Conservation (phyloP, 37 sponge, comb jelly and placozoan genomes). For the Hormiphora californensis region DNA sequence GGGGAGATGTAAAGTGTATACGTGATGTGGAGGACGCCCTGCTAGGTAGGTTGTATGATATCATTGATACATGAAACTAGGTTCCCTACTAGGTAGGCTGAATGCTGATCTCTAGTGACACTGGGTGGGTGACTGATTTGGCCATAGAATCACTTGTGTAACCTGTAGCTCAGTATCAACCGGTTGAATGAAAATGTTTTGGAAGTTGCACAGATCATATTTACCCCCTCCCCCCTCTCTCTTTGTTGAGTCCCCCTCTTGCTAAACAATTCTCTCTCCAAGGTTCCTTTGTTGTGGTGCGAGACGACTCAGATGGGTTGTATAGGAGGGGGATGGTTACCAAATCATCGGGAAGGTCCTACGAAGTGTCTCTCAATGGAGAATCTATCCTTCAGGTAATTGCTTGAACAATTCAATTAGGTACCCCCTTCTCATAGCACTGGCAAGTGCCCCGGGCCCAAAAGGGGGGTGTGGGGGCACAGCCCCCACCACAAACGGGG, state of each 20-base stretch:
- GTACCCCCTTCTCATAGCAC: too few relatives aligned
- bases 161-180: too few relatives aligned
- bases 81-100: too few relatives aligned
- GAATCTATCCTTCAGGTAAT: slow-evolving; percentile 12
- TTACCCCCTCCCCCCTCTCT: background rate
- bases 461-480: too few relatives aligned
- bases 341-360: background rate
- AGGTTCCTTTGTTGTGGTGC: slow-evolving; percentile 38
- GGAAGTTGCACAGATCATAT: background rate
- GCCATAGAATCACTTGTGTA: too few relatives aligned
- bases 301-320: slow-evolving; percentile 10
- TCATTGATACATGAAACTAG: background rate
- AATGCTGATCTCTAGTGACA: too few relatives aligned
- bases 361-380: background rate
- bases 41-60: background rate
- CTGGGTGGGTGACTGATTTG: too few relatives aligned
- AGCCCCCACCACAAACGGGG: too few relatives aligned
- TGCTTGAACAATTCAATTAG: background rate
- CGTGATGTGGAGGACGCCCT: slow-evolving; percentile 11
- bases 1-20: background rate
- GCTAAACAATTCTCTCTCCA: background rate
- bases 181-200: too few relatives aligned
- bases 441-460: too few relatives aligned
- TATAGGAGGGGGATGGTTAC: slow-evolving; percentile 7
- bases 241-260: background rate